Evolutionary conservation across 30 jellyfish, hydroid and myxozoan species (phyloP).

Genomic region (Chrysaora quinquecirrha): DNA sequence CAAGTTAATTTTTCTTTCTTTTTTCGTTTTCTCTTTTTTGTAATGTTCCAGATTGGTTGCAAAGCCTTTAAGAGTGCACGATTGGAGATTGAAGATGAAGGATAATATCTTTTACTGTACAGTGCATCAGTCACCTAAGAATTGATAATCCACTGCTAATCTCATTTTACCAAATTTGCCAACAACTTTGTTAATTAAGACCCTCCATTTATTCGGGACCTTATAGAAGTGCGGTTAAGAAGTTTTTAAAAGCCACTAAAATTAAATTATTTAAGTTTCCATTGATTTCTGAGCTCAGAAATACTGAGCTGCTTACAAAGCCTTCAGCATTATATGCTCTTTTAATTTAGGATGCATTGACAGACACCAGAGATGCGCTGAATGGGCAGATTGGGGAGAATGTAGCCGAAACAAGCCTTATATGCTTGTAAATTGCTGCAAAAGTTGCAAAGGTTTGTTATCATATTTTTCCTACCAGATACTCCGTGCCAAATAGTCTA

Average conservation of each 20-base stretch:
- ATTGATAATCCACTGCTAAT: too few relatives aligned
- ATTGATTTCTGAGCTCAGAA: neutral
- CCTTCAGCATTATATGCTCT: too few relatives aligned
- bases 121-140: too few relatives aligned
- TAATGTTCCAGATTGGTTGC: too few relatives aligned
- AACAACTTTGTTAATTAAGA: neutral
- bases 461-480: neutral
- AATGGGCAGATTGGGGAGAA: neutral
- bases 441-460: neutral
- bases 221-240: too few relatives aligned
- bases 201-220: too few relatives aligned
- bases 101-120: too few relatives aligned
- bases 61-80: too few relatives aligned
- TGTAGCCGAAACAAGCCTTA: neutral
- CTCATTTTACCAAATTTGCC: too few relatives aligned
- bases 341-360: neutral
- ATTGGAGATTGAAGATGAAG: too few relatives aligned
- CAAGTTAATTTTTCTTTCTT: too few relatives aligned
- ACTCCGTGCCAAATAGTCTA: neutral
- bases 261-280: neutral
- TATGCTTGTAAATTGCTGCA: neutral
- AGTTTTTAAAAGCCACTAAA: neutral
- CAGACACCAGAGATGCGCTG: neutral
- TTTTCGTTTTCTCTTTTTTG: too few relatives aligned
- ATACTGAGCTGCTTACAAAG: neutral